A percentile compares a stretch with the other conserved stretches of the same genome.
phyloP scores from a whole-genome alignment of 2,888 invertebrate species.

The Prosopocoilus inquinatus region DNA sequence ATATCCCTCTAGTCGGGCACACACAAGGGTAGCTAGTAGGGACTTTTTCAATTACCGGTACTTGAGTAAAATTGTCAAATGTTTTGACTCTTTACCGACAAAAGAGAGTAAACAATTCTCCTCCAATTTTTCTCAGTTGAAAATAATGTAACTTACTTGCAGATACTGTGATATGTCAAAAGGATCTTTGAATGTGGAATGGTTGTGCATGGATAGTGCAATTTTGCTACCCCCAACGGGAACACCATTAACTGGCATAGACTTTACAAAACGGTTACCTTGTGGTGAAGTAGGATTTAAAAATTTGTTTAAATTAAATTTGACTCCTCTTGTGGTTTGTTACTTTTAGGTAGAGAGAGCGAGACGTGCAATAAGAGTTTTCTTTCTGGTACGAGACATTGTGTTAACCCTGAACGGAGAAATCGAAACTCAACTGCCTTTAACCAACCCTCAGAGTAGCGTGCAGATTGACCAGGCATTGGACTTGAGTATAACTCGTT shows the following conservation, averaged over 20 bases:
- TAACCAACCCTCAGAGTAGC: constrained; percentile 83
- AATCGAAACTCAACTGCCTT: constrained; percentile 81
- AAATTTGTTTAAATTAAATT: background rate
- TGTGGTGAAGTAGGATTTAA: constrained; percentile 84
- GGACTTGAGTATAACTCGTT: constrained; percentile 79
- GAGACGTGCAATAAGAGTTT: constrained; percentile 86
- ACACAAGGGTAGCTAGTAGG: no score
- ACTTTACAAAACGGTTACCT: constrained; percentile 89
- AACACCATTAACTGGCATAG: constrained; percentile 94
- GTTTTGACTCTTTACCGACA: no score
- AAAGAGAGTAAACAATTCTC: background rate
- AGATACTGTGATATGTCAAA: constrained; percentile 89
- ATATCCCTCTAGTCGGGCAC: no score
- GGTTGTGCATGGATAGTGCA: constrained; percentile 94
- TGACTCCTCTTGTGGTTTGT: constrained; percentile 27
- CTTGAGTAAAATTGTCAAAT: no score
- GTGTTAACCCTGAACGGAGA: constrained; percentile 79
- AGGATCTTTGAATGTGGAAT: constrained; percentile 84
- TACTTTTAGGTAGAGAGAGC: constrained; percentile 87
- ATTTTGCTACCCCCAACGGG: constrained; percentile 92
- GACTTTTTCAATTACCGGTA: no score
- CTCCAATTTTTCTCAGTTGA: background rate
- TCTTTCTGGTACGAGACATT: constrained; percentile 81
- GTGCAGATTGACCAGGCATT: constrained; percentile 92
- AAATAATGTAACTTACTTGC: constrained; percentile 20